A percentile compares a stretch with the other conserved stretches of the same genome.
These are phyloP conservation scores for Rhineura floridana DNA, from an alignment of 2,113 vertebrate genomes.

Conservation along the genomic window DNA sequence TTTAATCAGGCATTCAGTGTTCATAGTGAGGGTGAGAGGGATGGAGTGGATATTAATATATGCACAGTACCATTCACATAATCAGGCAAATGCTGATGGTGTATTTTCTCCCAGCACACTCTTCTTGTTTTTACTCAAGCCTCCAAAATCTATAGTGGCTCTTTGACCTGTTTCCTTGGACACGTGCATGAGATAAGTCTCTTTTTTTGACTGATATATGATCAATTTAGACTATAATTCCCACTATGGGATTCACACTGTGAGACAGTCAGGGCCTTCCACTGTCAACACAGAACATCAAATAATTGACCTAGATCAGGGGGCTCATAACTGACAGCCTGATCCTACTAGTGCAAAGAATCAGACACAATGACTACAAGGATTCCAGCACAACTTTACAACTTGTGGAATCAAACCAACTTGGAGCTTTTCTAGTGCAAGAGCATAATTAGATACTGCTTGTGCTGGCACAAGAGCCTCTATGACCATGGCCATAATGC, in stretches of 20 bases:
- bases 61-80: background rate
- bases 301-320: background rate
- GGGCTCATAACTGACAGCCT: background rate
- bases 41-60: background rate
- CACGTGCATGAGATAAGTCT: background rate
- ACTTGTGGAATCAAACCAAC: background rate
- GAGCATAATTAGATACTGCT: background rate
- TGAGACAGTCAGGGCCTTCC: background rate
- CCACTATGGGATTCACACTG: background rate
- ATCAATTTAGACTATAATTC: background rate
- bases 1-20: background rate
- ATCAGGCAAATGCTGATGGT: background rate
- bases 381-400: background rate
- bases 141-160: background rate
- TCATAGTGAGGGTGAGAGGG: background rate
- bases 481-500: background rate
- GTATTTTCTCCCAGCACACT: background rate
- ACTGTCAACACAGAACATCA: background rate
- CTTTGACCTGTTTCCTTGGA: background rate
- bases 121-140: background rate
- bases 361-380: background rate
- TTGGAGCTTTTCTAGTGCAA: background rate
- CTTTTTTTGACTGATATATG: background rate
- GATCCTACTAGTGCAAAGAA: background rate
- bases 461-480: background rate